A percentile compares a stretch with the other conserved stretches of the same genome.
Conservation (phyloP, 2,797 vertebrate species). For the Clarias pachynema region DNA sequence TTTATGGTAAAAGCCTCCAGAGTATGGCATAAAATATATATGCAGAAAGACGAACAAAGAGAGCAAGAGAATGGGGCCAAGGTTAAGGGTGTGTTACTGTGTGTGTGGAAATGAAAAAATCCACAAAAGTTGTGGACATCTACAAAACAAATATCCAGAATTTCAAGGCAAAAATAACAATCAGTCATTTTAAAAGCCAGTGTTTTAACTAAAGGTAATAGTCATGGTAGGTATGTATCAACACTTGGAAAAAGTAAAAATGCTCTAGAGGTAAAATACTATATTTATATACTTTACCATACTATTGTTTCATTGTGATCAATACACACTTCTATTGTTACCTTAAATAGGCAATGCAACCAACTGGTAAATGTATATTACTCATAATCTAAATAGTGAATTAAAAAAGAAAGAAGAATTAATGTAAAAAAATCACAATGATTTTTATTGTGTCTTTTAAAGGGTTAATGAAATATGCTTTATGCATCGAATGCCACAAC, state of each 20-base stretch:
- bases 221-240: too few species aligned
- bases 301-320: neutral
- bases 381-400: neutral
- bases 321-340: neutral
- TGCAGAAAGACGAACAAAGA: slow-evolving; percentile 71
- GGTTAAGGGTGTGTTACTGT: neutral
- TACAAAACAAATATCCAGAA: neutral
- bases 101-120: slow-evolving; percentile 26
- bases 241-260: too few species aligned
- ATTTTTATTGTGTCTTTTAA: neutral
- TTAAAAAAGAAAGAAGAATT: neutral
- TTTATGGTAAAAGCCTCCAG: slow-evolving; percentile 84
- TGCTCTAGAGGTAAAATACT: neutral
- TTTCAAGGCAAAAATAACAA: neutral
- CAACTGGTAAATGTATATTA: neutral
- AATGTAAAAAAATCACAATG: neutral
- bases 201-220: neutral
- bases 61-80: slow-evolving; percentile 57
- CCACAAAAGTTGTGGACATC: slow-evolving; percentile 47
- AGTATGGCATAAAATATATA: slow-evolving; percentile 80
- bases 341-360: neutral
- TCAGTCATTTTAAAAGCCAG: neutral
- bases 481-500: neutral
- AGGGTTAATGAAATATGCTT: neutral
- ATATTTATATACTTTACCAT: too few species aligned